Evolutionary conservation across 2,113 vertebrate species (phyloP).

Genomic region (Gasterosteus aculeatus): DNA sequence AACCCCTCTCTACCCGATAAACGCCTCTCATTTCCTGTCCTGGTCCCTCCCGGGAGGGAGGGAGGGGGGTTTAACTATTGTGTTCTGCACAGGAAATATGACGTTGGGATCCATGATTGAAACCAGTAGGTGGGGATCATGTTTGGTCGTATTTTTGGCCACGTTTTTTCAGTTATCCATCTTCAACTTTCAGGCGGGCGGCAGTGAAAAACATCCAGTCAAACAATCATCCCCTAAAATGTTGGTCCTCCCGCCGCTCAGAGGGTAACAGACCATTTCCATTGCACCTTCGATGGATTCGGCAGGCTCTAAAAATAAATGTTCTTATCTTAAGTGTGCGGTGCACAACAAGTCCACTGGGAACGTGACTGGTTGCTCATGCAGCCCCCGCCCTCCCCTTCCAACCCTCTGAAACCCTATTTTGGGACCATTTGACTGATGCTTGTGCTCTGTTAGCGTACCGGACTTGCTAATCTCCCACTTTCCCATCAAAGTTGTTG

Average conservation of each 20-base stretch:
- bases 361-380: conserved; percentile 54
- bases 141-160: not conserved
- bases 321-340: conserved; percentile 6
- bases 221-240: conserved; percentile 36
- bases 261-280: conserved; percentile 1
- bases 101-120: conserved; percentile 34
- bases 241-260: not conserved
- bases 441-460: conserved; percentile 40
- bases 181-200: conserved; percentile 1
- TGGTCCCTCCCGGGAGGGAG: not conserved
- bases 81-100: conserved; percentile 50
- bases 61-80: conserved; percentile 20
- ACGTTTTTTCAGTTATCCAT: not conserved
- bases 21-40: conserved; percentile 75
- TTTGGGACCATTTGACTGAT: conserved; percentile 63
- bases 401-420: conserved; percentile 68
- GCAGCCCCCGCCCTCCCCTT: conserved; percentile 61
- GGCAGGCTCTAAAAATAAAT: conserved; percentile 39
- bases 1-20: conserved; percentile 61
- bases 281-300: conserved; percentile 41
- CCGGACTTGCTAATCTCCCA: not conserved
- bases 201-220: conserved; percentile 14
- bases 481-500: too few species aligned
- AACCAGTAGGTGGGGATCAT: conserved; percentile 11
- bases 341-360: conserved; percentile 44